These are phyloP conservation scores for Chrysomallon squamiferum DNA, from an alignment of 1,140 invertebrate genomes.

Conservation along the genomic window DNA sequence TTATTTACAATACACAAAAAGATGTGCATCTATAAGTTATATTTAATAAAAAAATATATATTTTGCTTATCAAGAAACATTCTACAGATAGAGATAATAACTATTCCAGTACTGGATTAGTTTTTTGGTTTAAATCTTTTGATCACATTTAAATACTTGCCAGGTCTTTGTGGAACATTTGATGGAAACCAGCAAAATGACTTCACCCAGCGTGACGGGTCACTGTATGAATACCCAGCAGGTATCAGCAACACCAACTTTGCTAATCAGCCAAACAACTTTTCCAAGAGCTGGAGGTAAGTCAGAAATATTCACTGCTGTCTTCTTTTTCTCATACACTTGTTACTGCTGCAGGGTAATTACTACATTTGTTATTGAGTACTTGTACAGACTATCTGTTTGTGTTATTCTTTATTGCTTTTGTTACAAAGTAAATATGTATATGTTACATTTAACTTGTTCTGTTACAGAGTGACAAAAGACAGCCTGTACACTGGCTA, in stretches of 20 bases:
- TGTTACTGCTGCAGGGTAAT: too few relatives aligned
- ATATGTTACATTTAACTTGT: neutral
- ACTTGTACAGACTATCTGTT: neutral
- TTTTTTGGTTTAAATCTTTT: too few relatives aligned
- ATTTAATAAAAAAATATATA: too few relatives aligned
- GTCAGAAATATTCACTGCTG: neutral
- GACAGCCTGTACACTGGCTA: slow-evolving; percentile 33
- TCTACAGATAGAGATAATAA: too few relatives aligned
- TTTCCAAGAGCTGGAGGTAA: slow-evolving; percentile 38
- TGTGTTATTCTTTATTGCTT: neutral
- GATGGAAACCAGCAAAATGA: slow-evolving; percentile 41
- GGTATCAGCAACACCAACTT: neutral
- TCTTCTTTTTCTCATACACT: too few relatives aligned
- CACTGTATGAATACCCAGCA: slow-evolving; percentile 7
- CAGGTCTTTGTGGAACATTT: slow-evolving; percentile 53
- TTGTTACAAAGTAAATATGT: neutral
- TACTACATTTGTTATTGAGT: neutral
- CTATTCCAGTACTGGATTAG: too few relatives aligned
- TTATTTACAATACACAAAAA: too few relatives aligned
- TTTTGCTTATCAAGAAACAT: too few relatives aligned
- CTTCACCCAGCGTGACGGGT: slow-evolving; percentile 33
- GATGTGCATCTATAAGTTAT: too few relatives aligned
- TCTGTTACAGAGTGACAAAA: slow-evolving; percentile 20
- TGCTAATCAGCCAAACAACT: slow-evolving; percentile 23
- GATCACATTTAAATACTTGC: too few relatives aligned